These are phyloP conservation scores for Xestia xanthographa DNA, from an alignment of 2,888 invertebrate genomes.

Conservation along the genomic window DNA sequence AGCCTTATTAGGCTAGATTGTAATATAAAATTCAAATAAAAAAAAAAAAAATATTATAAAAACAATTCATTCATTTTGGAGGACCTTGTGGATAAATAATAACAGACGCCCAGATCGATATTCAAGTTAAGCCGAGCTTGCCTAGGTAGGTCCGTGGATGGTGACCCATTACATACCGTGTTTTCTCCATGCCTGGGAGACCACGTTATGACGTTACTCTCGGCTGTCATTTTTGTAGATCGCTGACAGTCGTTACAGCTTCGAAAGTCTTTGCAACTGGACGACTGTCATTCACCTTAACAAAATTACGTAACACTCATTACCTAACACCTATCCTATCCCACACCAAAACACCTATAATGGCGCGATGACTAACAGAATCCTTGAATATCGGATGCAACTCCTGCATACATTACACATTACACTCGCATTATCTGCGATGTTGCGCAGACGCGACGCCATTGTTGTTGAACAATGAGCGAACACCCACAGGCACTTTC, in stretches of 20 bases:
- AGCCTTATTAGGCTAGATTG: too few species aligned
- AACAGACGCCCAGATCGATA: too few species aligned
- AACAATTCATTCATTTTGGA: too few species aligned
- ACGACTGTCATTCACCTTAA: background rate
- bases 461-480: slow-evolving; percentile 87
- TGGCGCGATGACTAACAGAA: slow-evolving; percentile 76
- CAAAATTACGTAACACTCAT: slow-evolving; percentile 23
- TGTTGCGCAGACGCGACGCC: slow-evolving; percentile 80
- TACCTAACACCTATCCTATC: slow-evolving; percentile 48
- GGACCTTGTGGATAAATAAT: too few species aligned
- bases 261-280: background rate
- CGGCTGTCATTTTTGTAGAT: background rate
- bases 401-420: slow-evolving; percentile 83
- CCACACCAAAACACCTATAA: slow-evolving; percentile 64
- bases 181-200: too few species aligned
- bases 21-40: too few species aligned
- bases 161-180: too few species aligned
- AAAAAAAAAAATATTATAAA: too few species aligned
- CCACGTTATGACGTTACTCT: background rate
- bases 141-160: too few species aligned
- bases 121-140: too few species aligned
- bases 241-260: background rate
- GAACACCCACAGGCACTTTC: slow-evolving; percentile 81
- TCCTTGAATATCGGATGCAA: slow-evolving; percentile 84
- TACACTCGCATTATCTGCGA: slow-evolving; percentile 71